These are phyloP conservation scores for Psophia crepitans DNA, from an alignment of 2,113 vertebrate species.

Conservation along the genomic window DNA sequence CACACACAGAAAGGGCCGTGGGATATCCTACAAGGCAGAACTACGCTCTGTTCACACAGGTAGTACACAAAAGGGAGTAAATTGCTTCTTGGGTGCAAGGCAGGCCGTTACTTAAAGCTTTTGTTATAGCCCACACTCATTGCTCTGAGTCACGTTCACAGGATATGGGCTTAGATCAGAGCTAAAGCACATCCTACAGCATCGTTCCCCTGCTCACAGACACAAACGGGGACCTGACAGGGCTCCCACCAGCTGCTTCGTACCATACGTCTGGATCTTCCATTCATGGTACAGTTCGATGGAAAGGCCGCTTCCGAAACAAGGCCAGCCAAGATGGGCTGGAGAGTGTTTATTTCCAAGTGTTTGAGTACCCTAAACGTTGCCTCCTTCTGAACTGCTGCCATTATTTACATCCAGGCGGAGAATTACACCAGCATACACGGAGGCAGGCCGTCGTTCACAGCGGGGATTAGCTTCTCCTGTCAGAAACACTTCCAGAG, in stretches of 20 bases:
- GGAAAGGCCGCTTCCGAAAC: background rate
- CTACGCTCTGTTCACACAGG: background rate
- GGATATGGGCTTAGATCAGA: background rate
- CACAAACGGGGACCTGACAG: background rate
- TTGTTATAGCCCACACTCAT: too few species aligned
- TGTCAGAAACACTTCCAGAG: background rate
- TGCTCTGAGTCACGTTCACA: too few species aligned
- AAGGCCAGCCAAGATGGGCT: background rate
- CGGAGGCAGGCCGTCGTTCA: background rate
- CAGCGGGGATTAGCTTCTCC: background rate
- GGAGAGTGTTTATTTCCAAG: background rate
- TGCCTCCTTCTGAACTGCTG: background rate
- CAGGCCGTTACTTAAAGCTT: background rate
- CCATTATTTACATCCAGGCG: background rate
- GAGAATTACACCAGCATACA: background rate
- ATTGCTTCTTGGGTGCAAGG: background rate
- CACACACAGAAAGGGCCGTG: background rate
- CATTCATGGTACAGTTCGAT: background rate
- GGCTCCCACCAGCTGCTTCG: background rate
- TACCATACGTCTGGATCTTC: background rate
- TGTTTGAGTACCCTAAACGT: background rate
- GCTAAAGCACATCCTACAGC: background rate
- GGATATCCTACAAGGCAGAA: fast-evolving
- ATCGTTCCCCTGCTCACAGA: fast-evolving
- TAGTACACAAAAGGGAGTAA: background rate